Evolutionary conservation across 2,888 invertebrate species (phyloP), one percentile per base, ranked within the genome.

Genomic region (Hyposoter dolosus): DNA sequence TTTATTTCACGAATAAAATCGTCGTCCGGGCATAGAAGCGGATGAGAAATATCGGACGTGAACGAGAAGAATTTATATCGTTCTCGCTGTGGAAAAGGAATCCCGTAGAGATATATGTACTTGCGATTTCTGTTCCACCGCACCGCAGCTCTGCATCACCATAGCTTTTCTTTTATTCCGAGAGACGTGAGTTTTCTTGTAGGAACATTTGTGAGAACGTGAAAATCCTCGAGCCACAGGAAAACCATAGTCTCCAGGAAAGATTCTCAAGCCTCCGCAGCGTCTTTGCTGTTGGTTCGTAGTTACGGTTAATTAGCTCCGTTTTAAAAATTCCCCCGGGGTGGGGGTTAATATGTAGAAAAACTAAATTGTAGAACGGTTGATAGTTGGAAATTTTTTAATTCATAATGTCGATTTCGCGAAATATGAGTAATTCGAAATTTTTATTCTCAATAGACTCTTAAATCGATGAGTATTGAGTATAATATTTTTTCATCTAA

Each of bases 11-110:
- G 68, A 45, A 82, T 83, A 68, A 84, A 82, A 79, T 84, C 82
- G 75, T 84, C 84, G 68, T 56, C 69, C 77, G 75, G n/a, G 76
- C 82, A 83, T 75, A 77, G 76, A 76, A 76, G 81, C 71, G 85
- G 66, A 82, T 69, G 85, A 87, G 79, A 86, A 87, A 88, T 88
- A 87, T 88, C 83, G 85, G 84, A 84, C 85, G 82, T 82, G 80
- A 84, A 80, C 86, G 82, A 85, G 87, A 87, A 86, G 86, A 87
- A 87, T 88, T 87, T 86, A 88, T 87, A 86, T 82, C 82, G 81
- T 82, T 81, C 72, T 72, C 82, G 74, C 66, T 66, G 77, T 84
- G 32, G 10, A 65, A 63, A 87, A 84, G 86, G 63, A 81, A 83
- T 86, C 84, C 82, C 50, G 69, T 82, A 56, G 74, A 84, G 85